Base-by-base conservation (phyloP, 2,797 vertebrate genomes). In the Leuciscus waleckii region DNA sequence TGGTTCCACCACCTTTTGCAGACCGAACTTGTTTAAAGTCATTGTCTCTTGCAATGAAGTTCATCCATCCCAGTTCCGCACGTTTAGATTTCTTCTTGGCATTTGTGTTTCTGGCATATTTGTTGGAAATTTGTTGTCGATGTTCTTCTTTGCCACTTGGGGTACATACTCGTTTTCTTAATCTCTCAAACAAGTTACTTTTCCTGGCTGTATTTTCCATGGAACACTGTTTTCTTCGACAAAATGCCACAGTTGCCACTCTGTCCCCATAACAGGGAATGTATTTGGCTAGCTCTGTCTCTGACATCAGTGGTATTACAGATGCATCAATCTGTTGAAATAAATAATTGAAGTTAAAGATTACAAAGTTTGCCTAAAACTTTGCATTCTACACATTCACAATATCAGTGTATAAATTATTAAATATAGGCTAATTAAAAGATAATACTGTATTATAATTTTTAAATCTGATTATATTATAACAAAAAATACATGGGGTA, bases 1-100 rank as follows among this genome's bases (percentile, higher is more conserved):
- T 82, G 46, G 87, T 86, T 32, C 80, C 87, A 73, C 84, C 75
- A n/a, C 87, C 81, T 23, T 86, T 88, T 8, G 63, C 54, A n/a
- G 56, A 37, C 56, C 63, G 23, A 73, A 88, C 87, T 56, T 86
- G 87, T 41, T 88, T 84, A 41, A 75, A 86, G 7, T 51, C 17
- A 75, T 61, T 41, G 10, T 77, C 43, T 6, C 63, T 43, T 37
- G 82, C 29, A 41, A 23, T 70, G 29, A 41, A 83, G 71, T 88
- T 70, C 80, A 86, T 88, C 80, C 73, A 86, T 11, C 85, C 81
- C n/a, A 88, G 11, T 65, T 86, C 83, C 51, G 81, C 21, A 80
- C 46, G 54, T 29, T 69, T 86, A 19, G 37, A 54, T 46, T 76
- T 86, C 54, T 70, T 83, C 32, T 84, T 80, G 4, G 84, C 84